Evolutionary conservation across 2,888 invertebrate species (phyloP).

Genomic region (Odiellus spinosus): DNA sequence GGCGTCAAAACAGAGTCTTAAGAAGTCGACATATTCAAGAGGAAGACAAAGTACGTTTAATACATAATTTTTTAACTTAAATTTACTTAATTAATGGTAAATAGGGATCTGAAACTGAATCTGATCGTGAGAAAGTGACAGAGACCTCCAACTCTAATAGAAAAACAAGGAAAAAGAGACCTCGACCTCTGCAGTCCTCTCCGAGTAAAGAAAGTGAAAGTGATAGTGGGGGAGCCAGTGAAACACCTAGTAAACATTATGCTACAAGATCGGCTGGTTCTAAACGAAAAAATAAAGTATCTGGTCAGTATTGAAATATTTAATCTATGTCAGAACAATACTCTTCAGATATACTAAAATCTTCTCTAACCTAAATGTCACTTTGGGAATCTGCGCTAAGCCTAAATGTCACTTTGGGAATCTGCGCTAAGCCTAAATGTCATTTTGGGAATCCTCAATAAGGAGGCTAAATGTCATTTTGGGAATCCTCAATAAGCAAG

Average conservation of each 20-base stretch:
- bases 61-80: not conserved
- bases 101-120: constrained; percentile 2
- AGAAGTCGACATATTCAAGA: not conserved
- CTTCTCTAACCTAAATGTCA: too few species aligned
- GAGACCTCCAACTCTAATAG: constrained; percentile 8
- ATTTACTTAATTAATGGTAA: too few species aligned
- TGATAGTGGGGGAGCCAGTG: constrained; percentile 2
- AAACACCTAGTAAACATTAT: not conserved
- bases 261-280: not conserved
- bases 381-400: too few species aligned
- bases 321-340: too few species aligned
- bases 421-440: too few species aligned
- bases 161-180: constrained; percentile 5
- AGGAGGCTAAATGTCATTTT: constrained; percentile 8
- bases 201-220: constrained; percentile 11
- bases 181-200: constrained; percentile 4
- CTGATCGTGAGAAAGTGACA: constrained; percentile 9
- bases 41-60: not conserved
- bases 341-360: too few species aligned
- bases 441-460: constrained; percentile 4
- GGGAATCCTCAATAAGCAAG: too few species aligned
- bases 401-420: too few species aligned
- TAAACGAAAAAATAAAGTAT: constrained; percentile 2
- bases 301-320: constrained; percentile 4
- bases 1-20: not conserved